Conservation (phyloP, 2,113 vertebrate species). For the Electrona antarctica region DNA sequence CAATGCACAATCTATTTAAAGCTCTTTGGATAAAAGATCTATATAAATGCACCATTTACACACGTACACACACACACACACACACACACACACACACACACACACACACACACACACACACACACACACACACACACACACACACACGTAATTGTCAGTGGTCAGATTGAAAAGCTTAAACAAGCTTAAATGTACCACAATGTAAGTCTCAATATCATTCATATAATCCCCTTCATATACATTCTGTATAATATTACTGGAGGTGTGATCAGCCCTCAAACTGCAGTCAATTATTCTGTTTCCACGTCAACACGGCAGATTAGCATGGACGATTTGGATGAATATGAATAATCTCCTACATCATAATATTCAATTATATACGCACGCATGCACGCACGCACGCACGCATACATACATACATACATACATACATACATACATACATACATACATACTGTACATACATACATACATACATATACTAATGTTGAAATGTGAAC, state of each 20-base stretch:
- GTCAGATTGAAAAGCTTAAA: neutral
- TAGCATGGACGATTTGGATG: slow-evolving; percentile 32
- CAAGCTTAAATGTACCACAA: neutral
- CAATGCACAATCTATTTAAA: no score
- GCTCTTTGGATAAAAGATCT: no score
- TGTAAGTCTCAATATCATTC: neutral
- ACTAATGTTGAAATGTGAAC: no score
- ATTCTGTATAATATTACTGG: neutral
- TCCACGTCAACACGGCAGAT: slow-evolving; percentile 44
- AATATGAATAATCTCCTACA: slow-evolving; percentile 37
- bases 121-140: slow-evolving; percentile 13
- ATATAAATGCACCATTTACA: no score
- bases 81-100: slow-evolving; percentile 12
- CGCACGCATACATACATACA: no score
- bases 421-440: no score
- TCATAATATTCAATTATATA: no score
- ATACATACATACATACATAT: no score
- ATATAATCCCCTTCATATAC: neutral
- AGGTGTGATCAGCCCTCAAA: neutral
- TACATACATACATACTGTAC: no score
- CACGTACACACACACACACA: no score
- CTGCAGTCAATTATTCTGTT: slow-evolving; percentile 10
- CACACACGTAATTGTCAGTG: neutral
- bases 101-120: slow-evolving; percentile 14
- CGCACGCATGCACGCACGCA: no score